Evolutionary conservation across 2,113 vertebrate species (phyloP).

Genomic region (Marmota flaviventris): DNA sequence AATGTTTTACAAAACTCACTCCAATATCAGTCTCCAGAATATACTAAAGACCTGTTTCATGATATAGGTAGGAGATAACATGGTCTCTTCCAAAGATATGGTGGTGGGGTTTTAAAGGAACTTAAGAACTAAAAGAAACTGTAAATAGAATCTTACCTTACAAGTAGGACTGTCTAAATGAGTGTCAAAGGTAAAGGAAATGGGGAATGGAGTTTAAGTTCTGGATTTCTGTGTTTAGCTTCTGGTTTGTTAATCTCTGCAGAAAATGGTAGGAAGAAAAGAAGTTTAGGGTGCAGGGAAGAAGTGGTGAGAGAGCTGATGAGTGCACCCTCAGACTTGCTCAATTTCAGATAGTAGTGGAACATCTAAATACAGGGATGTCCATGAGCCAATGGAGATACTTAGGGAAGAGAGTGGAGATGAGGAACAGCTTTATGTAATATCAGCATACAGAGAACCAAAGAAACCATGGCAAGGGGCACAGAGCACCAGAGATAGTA

Average conservation of each 20-base stretch:
- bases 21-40: not conserved
- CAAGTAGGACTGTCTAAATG: not conserved
- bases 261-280: not conserved
- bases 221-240: not conserved
- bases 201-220: not conserved
- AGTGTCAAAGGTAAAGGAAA: not conserved
- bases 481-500: not conserved
- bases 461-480: not conserved
- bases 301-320: not conserved
- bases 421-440: not conserved
- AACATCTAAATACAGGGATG: not conserved
- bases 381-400: not conserved
- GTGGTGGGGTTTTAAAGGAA: not conserved
- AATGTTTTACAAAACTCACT: constrained; percentile 32
- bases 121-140: not conserved
- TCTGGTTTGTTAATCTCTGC: not conserved
- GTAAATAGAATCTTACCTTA: not conserved
- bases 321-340: not conserved
- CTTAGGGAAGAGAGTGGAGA: not conserved
- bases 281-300: not conserved
- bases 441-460: rapidly evolving
- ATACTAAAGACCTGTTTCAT: not conserved
- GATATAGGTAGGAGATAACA: not conserved
- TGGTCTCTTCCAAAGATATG: not conserved
- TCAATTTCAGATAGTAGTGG: not conserved